A percentile compares a stretch with the other conserved stretches of the same genome.
Conservation (phyloP, 1,140 invertebrate species). For the Drosophila mojavensis region DNA sequence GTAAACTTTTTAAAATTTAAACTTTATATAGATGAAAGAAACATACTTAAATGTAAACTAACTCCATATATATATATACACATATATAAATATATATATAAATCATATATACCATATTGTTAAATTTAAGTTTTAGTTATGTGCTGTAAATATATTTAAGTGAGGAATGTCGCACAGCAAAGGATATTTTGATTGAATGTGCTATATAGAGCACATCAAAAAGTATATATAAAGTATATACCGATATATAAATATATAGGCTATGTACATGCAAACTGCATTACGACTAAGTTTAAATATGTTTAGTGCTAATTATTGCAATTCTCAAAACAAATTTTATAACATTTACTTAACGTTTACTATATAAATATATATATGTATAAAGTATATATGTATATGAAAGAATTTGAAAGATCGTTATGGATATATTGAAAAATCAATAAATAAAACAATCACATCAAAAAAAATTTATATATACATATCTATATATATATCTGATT, state of each 20-base stretch:
- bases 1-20: constrained; percentile 33
- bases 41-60: constrained; percentile 15
- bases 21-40: constrained; percentile 11
- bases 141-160: constrained; percentile 46
- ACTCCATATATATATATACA: background rate
- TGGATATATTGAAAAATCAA: constrained; percentile 68
- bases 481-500: too few relatives aligned
- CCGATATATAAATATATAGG: constrained; percentile 33
- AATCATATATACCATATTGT: background rate
- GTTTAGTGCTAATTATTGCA: constrained; percentile 77
- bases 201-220: constrained; percentile 1
- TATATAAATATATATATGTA: constrained; percentile 51
- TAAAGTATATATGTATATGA: constrained; percentile 44
- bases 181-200: constrained; percentile 35
- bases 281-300: constrained; percentile 60
- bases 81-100: background rate
- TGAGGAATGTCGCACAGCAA: background rate
- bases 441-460: constrained; percentile 72
- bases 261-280: constrained; percentile 31
- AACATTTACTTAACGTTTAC: constrained; percentile 80
- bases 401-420: constrained; percentile 64
- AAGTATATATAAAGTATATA: constrained; percentile 3
- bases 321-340: constrained; percentile 75
- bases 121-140: constrained; percentile 25
- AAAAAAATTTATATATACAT: background rate